Evolutionary conservation across 2,888 invertebrate species (phyloP), one percentile per base, ranked within the genome.

Genomic region (Trichogramma evanescens): DNA sequence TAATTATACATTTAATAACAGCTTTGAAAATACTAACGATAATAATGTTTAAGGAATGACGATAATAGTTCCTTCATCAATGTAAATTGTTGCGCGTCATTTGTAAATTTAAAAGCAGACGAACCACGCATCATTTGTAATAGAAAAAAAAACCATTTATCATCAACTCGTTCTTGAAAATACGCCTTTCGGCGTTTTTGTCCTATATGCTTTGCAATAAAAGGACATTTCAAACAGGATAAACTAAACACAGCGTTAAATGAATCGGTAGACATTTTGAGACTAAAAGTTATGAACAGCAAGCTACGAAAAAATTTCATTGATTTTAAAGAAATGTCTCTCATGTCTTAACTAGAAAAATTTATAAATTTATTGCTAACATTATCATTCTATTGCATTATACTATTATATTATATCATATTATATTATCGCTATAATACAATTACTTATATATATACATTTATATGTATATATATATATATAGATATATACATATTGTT

Each of bases 31-130:
- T 66, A 70, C 70, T 72, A 70, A 69, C 66, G 71, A 69, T 26
- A 26, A 69, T 70, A 72, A 73, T 73, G 69, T 69, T 72, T 73
- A 74, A 74, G 72, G 72, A 73, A 72, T 72, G 71, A 71, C 70
- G 70, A 69, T 72, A 64, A 64, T 62, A 75, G 74, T 77, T 76
- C 76, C 76, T 76, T 76, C 75, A 72, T 73, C 70, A 70, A 70
- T 75, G 74, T 75, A 75, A 74, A 76, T 75, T 73, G 26, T 26
- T 26, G 68, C 73, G 71, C 73, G 72, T 77, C 74, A 73, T 75
- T 70, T 75, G 64, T 64, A 64, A 64, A 65, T 67, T 68, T 68
- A 62, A 69, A 68, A 68, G 52, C 62, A 64, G 58, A 70, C 70
- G 69, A 69, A 69, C 71, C 64, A 62, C 62, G 58, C 64, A 64